Base-by-base conservation (phyloP, 2,113 vertebrate genomes). In the Gopherus flavomarginatus region DNA sequence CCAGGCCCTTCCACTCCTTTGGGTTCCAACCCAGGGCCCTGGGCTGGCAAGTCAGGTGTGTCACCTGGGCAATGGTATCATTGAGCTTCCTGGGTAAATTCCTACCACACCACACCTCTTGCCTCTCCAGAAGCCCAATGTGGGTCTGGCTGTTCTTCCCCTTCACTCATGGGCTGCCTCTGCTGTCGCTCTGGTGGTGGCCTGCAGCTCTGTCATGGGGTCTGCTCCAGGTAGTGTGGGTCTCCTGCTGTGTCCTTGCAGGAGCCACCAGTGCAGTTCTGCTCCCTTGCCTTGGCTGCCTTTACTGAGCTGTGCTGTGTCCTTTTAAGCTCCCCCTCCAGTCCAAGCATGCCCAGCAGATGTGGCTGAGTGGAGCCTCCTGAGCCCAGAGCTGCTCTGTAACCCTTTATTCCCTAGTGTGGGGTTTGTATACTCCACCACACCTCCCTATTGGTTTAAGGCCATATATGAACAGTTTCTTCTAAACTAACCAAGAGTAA, bases 401-500 rank as follows among this genome's bases (percentile, higher is more conserved):
- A 69, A n/a, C 17, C 62, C 16, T 16, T 35, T 69, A 19, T 69
- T 62, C 27, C 13, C 59, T 14, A 62, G 5, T 14, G 27, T 62
- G 29, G 7, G 13, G 59, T 62, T 35, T 35, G 59, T 29, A 29
- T 29, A 8, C 31, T 7, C 16, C 31, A 35, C 17, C 19, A 29
- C 3, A 10, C 9, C 35, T 7, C 31, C 35, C 31, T n/a, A 1
- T 56, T 84, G 81, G 82, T 54, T 29, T 59, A 42, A 89, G 92
- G 81, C 42, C 52, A 83, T 27, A 5, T 59, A 69, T 6, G 85
- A 93, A 69, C 85, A 93, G 62, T 65, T 95, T 83, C 59, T 92
- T 85, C 65, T 62, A 88, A 17, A 59, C 78, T 86, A 86, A 44
- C 85, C 87, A 95, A 93, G 92, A 95, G 90, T 95, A 91, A 95